Base-by-base conservation (phyloP, 2,888 invertebrate genomes). In the Auanema sp. region DNA sequence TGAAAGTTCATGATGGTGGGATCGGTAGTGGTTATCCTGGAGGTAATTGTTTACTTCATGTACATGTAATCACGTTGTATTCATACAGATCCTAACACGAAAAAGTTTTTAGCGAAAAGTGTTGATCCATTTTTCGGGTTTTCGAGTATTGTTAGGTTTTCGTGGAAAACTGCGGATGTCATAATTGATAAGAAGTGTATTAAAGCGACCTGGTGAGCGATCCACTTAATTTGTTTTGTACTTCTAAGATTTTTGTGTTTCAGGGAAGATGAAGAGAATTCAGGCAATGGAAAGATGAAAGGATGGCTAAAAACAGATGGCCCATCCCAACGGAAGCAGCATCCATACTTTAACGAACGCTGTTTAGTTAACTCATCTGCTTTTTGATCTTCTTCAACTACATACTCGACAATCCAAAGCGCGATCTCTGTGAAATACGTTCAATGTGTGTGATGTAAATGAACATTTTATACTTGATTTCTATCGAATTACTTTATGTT, bases 101-200 rank as follows among this genome's bases (percentile, higher is more conserved):
- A 96, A 85, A 90, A 90, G 72, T 99, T 96, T 86, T 88, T 98
- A 42, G 85, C 87, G 0, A 88, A 90, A 11, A 89, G 90, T 83
- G 88, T 92, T 64, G 93, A 98, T 85, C 88, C 89, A 24, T 89
- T 97, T 0, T 99, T 98, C 86, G 98, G 98, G 0, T 99, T 91
- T 85, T 92, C 96, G 0, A 89, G 90, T 58, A 49, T 98, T 18
- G 96, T 98, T 0, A 87, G 98, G 66, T 95, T 97, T 84, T 94
- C 95, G 84, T 98, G 98, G 98, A 93, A 95, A 0, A 98, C 98
- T 0, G 91, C 95, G 0, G 90, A 90, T 66, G 89, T 89, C 52
- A 89, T 92, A 75, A 84, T 98, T 14, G 88, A 91, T 69, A 89
- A 90, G 5, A 88, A 89, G 68, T 85, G 85, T 57, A 91, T 84